phyloP scores from a whole-genome alignment of 2,888 invertebrate species.

The Synergus umbraculus region DNA sequence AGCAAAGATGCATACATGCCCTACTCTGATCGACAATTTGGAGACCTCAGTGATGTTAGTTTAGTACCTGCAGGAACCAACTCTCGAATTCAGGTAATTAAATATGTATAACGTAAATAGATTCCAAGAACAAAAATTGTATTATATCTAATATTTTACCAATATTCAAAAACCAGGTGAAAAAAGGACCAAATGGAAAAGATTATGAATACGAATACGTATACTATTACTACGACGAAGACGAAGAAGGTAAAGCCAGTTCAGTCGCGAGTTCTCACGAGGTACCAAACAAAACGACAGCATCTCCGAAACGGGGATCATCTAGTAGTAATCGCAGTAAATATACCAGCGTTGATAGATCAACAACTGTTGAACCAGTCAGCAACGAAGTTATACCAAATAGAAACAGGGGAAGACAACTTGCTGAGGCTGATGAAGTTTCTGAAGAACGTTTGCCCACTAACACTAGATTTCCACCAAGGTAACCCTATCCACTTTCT shows the following conservation, averaged over 20 bases:
- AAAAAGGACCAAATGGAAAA: slow-evolving; percentile 93
- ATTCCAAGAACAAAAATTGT: neutral
- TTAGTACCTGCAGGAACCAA: slow-evolving; percentile 74
- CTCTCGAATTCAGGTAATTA: slow-evolving; percentile 71
- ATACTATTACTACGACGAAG: slow-evolving; percentile 93
- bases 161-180: slow-evolving; percentile 79
- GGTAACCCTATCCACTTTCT: slow-evolving; percentile 58
- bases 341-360: slow-evolving; percentile 81
- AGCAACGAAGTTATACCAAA: slow-evolving; percentile 83
- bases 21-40: slow-evolving; percentile 68
- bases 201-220: slow-evolving; percentile 96
- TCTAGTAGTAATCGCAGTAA: slow-evolving; percentile 79
- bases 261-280: slow-evolving; percentile 80
- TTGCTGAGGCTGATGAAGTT: slow-evolving; percentile 70
- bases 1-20: slow-evolving; percentile 66
- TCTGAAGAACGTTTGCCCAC: slow-evolving; percentile 84
- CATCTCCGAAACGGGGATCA: slow-evolving; percentile 61
- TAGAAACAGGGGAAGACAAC: slow-evolving; percentile 79
- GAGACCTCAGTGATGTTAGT: slow-evolving; percentile 72
- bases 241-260: slow-evolving; percentile 79
- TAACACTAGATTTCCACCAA: slow-evolving; percentile 92
- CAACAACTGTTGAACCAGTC: slow-evolving; percentile 81
- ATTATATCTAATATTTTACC: neutral
- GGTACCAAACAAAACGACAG: slow-evolving; percentile 80
- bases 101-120: neutral